Evolutionary conservation across 2,113 vertebrate species (phyloP).

Genomic region (Rhinopithecus roxellana): DNA sequence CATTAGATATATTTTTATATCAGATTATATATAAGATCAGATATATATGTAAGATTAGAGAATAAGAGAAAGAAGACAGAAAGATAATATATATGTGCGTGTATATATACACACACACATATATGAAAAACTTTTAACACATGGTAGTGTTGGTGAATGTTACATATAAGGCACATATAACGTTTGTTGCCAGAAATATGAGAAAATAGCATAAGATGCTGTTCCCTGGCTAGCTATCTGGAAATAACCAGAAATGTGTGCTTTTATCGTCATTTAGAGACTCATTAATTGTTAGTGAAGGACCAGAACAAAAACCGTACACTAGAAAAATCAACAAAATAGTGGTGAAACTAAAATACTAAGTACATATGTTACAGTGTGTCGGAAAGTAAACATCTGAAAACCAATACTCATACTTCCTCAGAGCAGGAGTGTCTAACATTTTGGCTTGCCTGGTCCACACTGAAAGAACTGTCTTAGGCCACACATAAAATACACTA

Average conservation of each 20-base stretch:
- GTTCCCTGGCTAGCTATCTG: background rate
- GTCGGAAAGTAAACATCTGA: background rate
- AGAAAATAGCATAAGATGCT: conserved; percentile 31
- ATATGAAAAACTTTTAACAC: background rate
- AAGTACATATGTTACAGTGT: background rate
- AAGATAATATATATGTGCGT: too few species aligned
- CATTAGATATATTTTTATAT: too few species aligned
- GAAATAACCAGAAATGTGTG: background rate
- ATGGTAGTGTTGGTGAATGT: background rate
- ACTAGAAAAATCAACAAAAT: background rate
- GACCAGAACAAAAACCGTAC: background rate
- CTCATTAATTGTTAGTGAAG: background rate
- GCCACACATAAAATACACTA: too few species aligned
- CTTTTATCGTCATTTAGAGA: background rate
- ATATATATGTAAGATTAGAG: too few species aligned
- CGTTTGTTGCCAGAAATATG: background rate
- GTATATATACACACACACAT: background rate
- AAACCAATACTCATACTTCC: background rate
- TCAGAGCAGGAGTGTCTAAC: too few species aligned
- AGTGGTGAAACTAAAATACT: background rate
- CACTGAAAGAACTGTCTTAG: too few species aligned
- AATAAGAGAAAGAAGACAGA: too few species aligned
- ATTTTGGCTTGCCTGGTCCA: too few species aligned
- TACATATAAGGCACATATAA: background rate
- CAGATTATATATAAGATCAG: background rate